Conservation (phyloP, 2,797 vertebrate genomes). For the Pitangus sulphuratus region DNA sequence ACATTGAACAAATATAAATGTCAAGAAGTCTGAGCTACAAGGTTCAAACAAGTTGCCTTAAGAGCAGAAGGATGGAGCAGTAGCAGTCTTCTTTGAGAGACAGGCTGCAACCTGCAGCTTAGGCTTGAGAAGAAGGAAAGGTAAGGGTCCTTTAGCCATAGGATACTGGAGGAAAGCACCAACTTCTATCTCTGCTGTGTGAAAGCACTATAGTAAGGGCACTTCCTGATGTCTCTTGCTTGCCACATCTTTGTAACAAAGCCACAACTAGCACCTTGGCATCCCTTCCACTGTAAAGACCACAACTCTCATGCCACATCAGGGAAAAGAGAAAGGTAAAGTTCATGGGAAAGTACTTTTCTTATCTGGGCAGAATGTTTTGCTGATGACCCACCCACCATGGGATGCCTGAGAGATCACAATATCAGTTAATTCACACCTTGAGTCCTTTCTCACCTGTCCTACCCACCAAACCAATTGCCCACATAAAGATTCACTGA, state of each 20-base stretch:
- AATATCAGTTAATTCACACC: background rate
- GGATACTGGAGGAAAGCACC: background rate
- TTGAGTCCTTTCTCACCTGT: background rate
- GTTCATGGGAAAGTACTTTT: background rate
- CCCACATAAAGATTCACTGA: background rate
- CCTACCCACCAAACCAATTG: background rate
- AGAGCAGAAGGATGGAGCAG: background rate
- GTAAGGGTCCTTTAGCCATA: background rate
- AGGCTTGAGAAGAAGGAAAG: background rate
- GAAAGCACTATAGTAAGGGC: background rate
- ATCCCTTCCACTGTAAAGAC: background rate
- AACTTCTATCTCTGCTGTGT: background rate
- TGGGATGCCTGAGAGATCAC: background rate
- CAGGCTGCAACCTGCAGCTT: background rate
- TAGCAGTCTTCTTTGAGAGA: background rate
- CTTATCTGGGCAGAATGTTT: background rate
- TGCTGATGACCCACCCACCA: background rate
- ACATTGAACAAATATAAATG: background rate
- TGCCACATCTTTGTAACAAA: background rate
- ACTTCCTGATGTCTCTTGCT: background rate
- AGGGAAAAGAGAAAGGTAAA: background rate
- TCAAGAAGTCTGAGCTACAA: background rate
- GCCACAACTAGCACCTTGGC: background rate
- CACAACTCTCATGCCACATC: fast-evolving
- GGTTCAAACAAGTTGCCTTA: background rate